Conservation (phyloP, 2,797 vertebrate species). For the Erithacus rubecula region DNA sequence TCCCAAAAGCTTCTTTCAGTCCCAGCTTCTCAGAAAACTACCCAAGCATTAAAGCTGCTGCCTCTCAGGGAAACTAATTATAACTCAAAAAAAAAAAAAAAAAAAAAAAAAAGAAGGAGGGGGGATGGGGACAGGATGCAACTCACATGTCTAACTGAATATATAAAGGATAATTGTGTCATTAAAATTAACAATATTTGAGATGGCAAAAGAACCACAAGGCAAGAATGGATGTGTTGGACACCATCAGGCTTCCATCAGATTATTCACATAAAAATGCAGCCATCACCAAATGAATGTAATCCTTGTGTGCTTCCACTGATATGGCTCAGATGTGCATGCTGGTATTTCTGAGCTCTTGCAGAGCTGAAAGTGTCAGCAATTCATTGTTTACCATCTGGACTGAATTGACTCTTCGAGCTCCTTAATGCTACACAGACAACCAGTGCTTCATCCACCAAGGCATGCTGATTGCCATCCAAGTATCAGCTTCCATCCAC, state of each 20-base stretch:
- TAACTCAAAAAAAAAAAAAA: background rate
- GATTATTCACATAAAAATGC: constrained; percentile 24
- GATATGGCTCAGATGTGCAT: background rate
- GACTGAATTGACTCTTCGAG: background rate
- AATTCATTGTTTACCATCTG: constrained; percentile 48
- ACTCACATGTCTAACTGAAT: constrained; percentile 13
- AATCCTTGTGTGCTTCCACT: constrained; percentile 28
- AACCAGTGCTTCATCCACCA: background rate
- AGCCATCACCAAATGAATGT: constrained; percentile 1
- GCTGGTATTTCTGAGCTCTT: constrained; percentile 7
- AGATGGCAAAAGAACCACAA: constrained; percentile 10
- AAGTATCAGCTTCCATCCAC: constrained; percentile 2
- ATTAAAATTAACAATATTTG: constrained; percentile 42
- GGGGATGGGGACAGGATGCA: fast-evolving
- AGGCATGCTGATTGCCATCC: background rate
- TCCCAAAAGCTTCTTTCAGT: constrained; percentile 43
- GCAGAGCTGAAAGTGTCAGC: constrained; percentile 48
- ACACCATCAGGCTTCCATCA: constrained; percentile 41
- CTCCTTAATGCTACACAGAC: constrained; percentile 14
- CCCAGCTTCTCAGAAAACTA: constrained; percentile 56
- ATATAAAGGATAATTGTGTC: constrained; percentile 44
- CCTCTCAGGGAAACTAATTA: constrained; percentile 44
- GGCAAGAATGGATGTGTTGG: constrained; percentile 13
- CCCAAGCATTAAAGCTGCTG: constrained; percentile 42
- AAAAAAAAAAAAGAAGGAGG: background rate